phyloP scores from a whole-genome alignment of 2,113 vertebrate genomes.

The Zingel zingel region DNA sequence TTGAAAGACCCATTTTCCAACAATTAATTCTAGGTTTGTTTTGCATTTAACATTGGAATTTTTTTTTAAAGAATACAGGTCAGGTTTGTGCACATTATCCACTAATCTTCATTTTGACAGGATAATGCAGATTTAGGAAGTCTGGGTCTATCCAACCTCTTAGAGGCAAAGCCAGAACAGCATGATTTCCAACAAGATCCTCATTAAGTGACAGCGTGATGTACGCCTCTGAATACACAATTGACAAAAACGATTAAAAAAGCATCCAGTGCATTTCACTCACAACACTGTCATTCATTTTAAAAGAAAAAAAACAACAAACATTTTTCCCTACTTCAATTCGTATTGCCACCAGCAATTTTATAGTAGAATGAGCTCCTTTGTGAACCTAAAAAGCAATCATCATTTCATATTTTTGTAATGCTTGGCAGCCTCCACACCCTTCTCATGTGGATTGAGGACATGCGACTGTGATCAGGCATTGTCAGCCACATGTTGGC shows the following conservation, averaged over 20 bases:
- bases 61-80: conserved; percentile 15
- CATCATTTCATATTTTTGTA: conserved; percentile 52
- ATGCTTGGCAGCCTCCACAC: conserved; percentile 39
- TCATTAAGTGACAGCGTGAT: conserved; percentile 54
- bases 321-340: conserved; percentile 22
- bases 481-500: conserved; percentile 24
- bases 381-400: conserved; percentile 52
- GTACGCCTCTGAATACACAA: conserved; percentile 55
- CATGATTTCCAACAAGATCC: conserved; percentile 32
- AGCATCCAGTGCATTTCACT: conserved; percentile 42
- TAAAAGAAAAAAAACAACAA: conserved; percentile 16
- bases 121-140: conserved; percentile 44
- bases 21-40: conserved; percentile 22
- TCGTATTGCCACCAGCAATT: conserved; percentile 48
- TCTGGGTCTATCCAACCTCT: conserved; percentile 36
- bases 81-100: conserved; percentile 37
- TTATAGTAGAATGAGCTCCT: conserved; percentile 52
- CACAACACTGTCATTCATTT: conserved; percentile 39
- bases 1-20: conserved; percentile 19
- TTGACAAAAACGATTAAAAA: conserved; percentile 50
- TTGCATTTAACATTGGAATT: conserved; percentile 10
- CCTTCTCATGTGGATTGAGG: conserved; percentile 41
- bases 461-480: conserved; percentile 32
- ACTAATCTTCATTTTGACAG: conserved; percentile 53
- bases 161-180: conserved; percentile 34